Base-by-base conservation (phyloP, 2,888 invertebrate species). In the Hyposoter dolosus region DNA sequence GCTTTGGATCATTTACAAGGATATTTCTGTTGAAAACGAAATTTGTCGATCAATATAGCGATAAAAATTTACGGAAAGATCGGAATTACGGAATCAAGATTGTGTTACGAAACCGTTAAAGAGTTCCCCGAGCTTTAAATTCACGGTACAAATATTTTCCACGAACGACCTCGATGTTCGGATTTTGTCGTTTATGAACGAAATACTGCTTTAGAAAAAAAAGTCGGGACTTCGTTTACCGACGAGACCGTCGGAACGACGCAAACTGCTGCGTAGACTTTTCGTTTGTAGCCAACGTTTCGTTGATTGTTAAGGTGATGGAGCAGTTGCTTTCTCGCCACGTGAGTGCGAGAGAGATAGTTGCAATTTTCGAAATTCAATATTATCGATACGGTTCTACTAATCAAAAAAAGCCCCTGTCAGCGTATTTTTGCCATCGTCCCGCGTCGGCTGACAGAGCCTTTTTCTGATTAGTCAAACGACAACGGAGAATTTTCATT, bases 271-370 rank as follows among this genome's bases (percentile, higher is more conserved):
- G 65, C 65, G 65, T 71, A 50, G 71, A 77, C 71, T 81, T 77
- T 84, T 81, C 81, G 81, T 76, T 50, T 71, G 71, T 71, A 72
- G 72, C 84, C 35, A 81, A 15, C 40, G 53, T 72, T 77, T 81
- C 84, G 84, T 81, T 81, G 81, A 84, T 84, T 72, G 76, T 72
- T 84, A n/a, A n/a, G n/a, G n/a, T n/a, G n/a, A n/a, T n/a, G n/a
- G n/a, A n/a, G n/a, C n/a, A n/a, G n/a, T n/a, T n/a, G n/a, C n/a
- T n/a, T n/a, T n/a, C n/a, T n/a, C n/a, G n/a, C n/a, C n/a, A n/a
- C n/a, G n/a, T n/a, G n/a, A n/a, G n/a, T n/a, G n/a, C n/a, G n/a
- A n/a, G n/a, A n/a, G n/a, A n/a, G n/a, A n/a, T n/a, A n/a, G n/a
- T n/a, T n/a, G n/a, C n/a, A n/a, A n/a, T n/a, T n/a, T n/a, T n/a